These are phyloP conservation scores for Telmatherina bonti DNA, from an alignment of 2,797 vertebrate genomes.

Conservation along the genomic window DNA sequence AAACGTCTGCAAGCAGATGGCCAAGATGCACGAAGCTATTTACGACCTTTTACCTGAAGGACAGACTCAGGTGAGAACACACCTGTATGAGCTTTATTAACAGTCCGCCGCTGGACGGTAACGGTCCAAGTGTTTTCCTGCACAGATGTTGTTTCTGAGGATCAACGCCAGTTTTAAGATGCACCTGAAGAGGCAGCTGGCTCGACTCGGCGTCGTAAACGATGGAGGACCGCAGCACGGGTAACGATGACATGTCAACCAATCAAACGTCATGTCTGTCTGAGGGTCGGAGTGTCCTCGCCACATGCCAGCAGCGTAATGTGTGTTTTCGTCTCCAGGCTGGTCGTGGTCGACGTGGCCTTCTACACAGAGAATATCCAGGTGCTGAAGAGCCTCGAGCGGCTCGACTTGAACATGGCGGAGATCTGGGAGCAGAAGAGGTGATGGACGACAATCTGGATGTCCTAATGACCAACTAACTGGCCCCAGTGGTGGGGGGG, in stretches of 20 bases:
- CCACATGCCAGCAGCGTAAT: too few species aligned
- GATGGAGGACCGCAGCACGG: conserved; percentile 96
- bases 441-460: conserved; percentile 82
- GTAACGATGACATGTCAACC: conserved; percentile 63
- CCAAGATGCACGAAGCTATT: conserved; percentile 99
- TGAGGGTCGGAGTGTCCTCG: too few species aligned
- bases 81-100: neutral
- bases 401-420: conserved; percentile 92
- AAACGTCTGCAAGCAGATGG: conserved; percentile 96
- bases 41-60: conserved; percentile 93
- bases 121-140: neutral
- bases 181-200: conserved; percentile 94
- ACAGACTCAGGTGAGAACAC: conserved; percentile 89
- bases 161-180: conserved; percentile 95
- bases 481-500: neutral
- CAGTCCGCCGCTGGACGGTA: neutral
- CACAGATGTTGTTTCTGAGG: conserved; percentile 92
- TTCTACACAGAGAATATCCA: conserved; percentile 98
- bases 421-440: conserved; percentile 99
- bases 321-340: conserved; percentile 72
- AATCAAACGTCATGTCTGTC: neutral
- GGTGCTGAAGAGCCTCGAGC: conserved; percentile 92
- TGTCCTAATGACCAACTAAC: neutral
- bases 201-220: conserved; percentile 92
- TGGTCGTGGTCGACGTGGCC: conserved; percentile 95